Evolutionary conservation across 2,113 vertebrate species (phyloP).

Genomic region (Maccullochella peelii): DNA sequence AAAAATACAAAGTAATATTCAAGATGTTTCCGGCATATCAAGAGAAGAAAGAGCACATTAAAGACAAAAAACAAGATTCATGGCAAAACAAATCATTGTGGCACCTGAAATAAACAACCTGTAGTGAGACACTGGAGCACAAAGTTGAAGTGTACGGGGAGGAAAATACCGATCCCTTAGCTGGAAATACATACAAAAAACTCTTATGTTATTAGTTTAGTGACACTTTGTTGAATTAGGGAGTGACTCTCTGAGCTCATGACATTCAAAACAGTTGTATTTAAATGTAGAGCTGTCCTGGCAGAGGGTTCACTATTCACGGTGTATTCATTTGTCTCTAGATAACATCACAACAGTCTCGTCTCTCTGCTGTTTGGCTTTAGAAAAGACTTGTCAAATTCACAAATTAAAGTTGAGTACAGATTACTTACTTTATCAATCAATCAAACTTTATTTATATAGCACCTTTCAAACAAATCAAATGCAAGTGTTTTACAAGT

Average conservation of each 20-base stretch:
- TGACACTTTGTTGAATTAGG: background rate
- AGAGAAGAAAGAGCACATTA: background rate
- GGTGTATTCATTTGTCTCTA: background rate
- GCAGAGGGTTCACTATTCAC: background rate
- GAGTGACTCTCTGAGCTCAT: background rate
- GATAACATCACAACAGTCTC: background rate
- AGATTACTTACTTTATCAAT: background rate
- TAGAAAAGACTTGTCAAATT: background rate
- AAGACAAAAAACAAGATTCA: constrained; percentile 19
- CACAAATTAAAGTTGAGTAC: background rate
- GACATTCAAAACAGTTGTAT: background rate
- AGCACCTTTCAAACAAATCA: too few species aligned
- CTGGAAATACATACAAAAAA: background rate
- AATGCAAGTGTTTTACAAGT: too few species aligned
- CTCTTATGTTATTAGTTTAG: background rate
- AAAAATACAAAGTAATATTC: constrained; percentile 11
- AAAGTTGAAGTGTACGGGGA: background rate
- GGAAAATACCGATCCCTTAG: background rate
- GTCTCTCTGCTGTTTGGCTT: background rate
- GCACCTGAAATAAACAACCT: constrained; percentile 8
- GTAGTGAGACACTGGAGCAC: background rate
- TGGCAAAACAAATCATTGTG: background rate
- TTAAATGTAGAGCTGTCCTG: background rate
- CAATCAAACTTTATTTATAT: too few species aligned
- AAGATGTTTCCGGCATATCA: constrained; percentile 3